Evolutionary conservation across 2,888 invertebrate species (phyloP).

Genomic region (Tipula vernalis): DNA sequence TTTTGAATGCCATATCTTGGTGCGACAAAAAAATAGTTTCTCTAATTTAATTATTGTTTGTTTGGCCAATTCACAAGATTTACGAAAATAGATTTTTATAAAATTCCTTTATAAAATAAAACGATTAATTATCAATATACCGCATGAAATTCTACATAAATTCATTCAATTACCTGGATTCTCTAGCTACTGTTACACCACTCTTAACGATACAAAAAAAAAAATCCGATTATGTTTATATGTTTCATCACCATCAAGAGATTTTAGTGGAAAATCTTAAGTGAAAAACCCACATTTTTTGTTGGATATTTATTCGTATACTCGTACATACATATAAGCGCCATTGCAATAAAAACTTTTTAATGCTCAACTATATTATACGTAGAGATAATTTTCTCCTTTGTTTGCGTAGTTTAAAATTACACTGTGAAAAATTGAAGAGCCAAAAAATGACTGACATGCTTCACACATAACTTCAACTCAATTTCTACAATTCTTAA

Average conservation of each 20-base stretch:
- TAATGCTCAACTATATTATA: neutral
- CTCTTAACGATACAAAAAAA: too few species aligned
- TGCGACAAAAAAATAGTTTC: too few species aligned
- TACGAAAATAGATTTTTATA: too few species aligned
- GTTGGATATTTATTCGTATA: neutral
- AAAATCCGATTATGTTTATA: neutral
- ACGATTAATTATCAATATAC: too few species aligned
- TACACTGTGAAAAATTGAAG: neutral
- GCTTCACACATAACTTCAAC: neutral
- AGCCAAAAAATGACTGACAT: neutral
- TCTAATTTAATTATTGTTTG: too few species aligned
- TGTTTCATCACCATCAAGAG: neutral
- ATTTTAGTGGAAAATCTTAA: neutral
- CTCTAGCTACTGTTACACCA: too few species aligned
- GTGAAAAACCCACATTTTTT: neutral
- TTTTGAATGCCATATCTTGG: too few species aligned
- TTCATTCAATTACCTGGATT: too few species aligned
- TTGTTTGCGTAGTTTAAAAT: neutral
- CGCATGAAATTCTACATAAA: too few species aligned
- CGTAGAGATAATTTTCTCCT: neutral
- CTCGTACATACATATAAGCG: too few species aligned
- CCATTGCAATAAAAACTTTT: neutral
- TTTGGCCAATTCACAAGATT: too few species aligned
- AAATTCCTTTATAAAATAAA: too few species aligned
- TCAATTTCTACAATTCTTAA: neutral